Evolutionary conservation across 2,888 invertebrate species (phyloP).

Genomic region (Drosophila antonietae): DNA sequence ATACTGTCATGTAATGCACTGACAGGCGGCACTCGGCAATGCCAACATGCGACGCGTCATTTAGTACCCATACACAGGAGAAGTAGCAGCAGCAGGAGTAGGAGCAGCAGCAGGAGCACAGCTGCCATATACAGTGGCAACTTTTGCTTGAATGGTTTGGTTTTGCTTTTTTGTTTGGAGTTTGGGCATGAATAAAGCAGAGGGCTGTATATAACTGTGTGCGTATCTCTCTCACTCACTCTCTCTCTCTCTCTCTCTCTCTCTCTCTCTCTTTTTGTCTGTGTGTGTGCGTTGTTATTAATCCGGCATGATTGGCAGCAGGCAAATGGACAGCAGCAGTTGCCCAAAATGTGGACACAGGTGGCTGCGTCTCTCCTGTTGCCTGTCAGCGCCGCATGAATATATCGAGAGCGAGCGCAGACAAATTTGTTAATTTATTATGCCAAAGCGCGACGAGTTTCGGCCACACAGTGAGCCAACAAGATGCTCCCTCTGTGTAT

Average conservation of each 20-base stretch:
- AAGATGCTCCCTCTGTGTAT: constrained; percentile 6
- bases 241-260: constrained; percentile 11
- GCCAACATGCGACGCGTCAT: constrained; percentile 74
- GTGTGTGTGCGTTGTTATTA: constrained; percentile 68
- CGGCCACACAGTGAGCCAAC: constrained; percentile 29
- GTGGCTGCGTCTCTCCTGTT: constrained; percentile 63
- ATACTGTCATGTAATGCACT: constrained; percentile 64
- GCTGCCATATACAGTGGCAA: constrained; percentile 57
- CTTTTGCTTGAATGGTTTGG: constrained; percentile 69
- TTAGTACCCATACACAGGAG: constrained; percentile 58
- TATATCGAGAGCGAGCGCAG: constrained; percentile 71
- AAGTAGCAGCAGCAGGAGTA: neutral
- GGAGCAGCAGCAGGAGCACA: constrained; percentile 37
- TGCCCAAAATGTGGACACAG: constrained; percentile 63
- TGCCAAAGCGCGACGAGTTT: constrained; percentile 59
- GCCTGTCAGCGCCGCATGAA: constrained; percentile 72
- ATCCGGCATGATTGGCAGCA: constrained; percentile 83
- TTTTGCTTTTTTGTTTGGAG: constrained; percentile 11
- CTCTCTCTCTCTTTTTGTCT: constrained; percentile 6
- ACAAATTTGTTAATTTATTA: constrained; percentile 81
- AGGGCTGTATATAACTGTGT: neutral
- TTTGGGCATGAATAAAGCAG: constrained; percentile 70
- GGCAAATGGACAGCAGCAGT: constrained; percentile 76
- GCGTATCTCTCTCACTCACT: constrained; percentile 7
- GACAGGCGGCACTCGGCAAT: constrained; percentile 66